Evolutionary conservation across 2,888 invertebrate genomes (phyloP).

Genomic region (Leptogaster cylindrica): DNA sequence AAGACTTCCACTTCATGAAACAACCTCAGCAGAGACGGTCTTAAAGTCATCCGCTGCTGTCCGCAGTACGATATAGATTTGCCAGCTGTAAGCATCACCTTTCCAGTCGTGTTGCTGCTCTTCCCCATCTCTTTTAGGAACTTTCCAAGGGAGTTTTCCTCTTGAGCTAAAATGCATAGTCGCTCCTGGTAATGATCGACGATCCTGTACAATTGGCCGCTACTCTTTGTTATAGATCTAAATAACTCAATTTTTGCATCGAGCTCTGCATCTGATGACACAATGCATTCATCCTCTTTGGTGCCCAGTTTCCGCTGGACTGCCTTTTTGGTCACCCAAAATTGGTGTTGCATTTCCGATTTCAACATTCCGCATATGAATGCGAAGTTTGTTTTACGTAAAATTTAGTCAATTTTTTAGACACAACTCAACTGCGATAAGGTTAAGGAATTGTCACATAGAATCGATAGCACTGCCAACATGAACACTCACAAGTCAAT

Average conservation of each 20-base stretch:
- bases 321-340: slow-evolving; percentile 97
- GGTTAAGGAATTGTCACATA: background rate
- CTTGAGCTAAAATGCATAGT: slow-evolving; percentile 89
- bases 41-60: slow-evolving; percentile 87
- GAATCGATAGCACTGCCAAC: background rate
- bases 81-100: slow-evolving; percentile 82
- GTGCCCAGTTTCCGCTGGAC: slow-evolving; percentile 91
- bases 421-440: background rate
- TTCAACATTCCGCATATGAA: slow-evolving; percentile 54
- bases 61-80: slow-evolving; percentile 88
- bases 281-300: slow-evolving; percentile 96
- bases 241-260: slow-evolving; percentile 96
- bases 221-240: slow-evolving; percentile 90
- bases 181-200: slow-evolving; percentile 94
- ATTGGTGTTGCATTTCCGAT: slow-evolving; percentile 87
- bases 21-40: slow-evolving; percentile 84
- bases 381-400: background rate
- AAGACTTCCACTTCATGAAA: slow-evolving; percentile 98
- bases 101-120: slow-evolving; percentile 83
- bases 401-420: background rate
- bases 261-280: slow-evolving; percentile 93
- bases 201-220: slow-evolving; percentile 82
- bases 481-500: too few species aligned
- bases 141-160: slow-evolving; percentile 92
- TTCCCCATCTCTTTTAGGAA: slow-evolving; percentile 94